Base-by-base conservation (phyloP, 2,113 vertebrate species). In the Chaetops frenatus region DNA sequence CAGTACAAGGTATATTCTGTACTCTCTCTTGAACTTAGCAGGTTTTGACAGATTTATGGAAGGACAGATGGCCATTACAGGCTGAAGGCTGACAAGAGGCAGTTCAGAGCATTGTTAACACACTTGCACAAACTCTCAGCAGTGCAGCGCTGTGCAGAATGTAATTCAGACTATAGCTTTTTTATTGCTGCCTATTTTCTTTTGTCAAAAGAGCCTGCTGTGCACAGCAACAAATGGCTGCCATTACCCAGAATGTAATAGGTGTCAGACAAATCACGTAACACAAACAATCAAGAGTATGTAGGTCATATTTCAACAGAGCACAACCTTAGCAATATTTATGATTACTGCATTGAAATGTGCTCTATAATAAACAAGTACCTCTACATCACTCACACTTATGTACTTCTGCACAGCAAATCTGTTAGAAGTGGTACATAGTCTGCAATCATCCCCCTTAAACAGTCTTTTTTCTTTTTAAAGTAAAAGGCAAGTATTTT, bases 71-170 rank as follows among this genome's bases (percentile, higher is more conserved):
- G 98, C 98, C 98, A 98, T 99, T 99, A 98, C 97, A 97, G 98
- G 98, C 98, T 98, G 98, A 98, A 98, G 98, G 98, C 98, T 98
- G 98, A 99, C 98, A 99, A 99, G 98, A 99, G 98, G 98, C 98
- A 98, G 98, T 98, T 99, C 99, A 98, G 98, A 98, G 98, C 98
- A 98, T 98, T 99, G 99, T 99, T 99, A 99, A 99, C 98, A 99
- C 98, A 99, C 98, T 99, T 98, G 97, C 99, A 98, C 98, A 99
- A 99, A 99, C 98, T 98, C 98, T 98, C 98, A 96, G 98, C 98
- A 97, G 96, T 95, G 97, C 97, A 96, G 98, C 95, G 62, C 97
- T 97, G 97, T 97, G 97, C 96, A 93, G 97, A 98, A 98, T 98
- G 98, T 98, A 98, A 98, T 98, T 98, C 97, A 97, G 97, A 98